These are phyloP conservation scores for Drymodes brunneopygia DNA, from an alignment of 2,113 vertebrate genomes.

Conservation along the genomic window DNA sequence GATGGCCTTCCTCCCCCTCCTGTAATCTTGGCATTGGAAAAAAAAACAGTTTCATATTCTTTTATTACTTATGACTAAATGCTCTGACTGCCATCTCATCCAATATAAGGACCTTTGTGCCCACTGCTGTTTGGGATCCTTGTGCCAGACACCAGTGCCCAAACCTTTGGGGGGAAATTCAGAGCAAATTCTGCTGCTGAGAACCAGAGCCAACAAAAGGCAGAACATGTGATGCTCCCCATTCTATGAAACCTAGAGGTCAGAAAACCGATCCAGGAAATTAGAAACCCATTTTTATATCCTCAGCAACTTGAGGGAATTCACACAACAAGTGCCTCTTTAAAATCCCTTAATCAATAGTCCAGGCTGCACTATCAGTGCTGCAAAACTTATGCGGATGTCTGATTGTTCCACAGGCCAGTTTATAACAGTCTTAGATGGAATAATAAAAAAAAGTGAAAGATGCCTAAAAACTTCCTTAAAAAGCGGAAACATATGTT, in stretches of 20 bases:
- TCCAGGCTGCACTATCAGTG: not conserved
- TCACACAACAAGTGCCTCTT: not conserved
- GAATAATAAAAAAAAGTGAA: not conserved
- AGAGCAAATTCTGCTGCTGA: not conserved
- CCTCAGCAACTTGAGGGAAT: not conserved
- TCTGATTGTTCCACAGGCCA: not conserved
- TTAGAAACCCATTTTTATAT: not conserved
- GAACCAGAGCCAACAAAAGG: not conserved
- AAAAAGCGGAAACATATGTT: not conserved
- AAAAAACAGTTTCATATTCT: not conserved
- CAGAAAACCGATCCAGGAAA: not conserved
- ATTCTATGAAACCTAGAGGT: not conserved
- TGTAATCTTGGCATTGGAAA: not conserved
- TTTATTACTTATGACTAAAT: not conserved
- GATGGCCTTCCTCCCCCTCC: not conserved
- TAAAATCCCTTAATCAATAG: not conserved
- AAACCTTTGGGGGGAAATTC: not conserved
- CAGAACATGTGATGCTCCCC: not conserved
- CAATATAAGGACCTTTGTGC: not conserved
- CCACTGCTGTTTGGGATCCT: not conserved
- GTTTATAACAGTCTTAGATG: not conserved
- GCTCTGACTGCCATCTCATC: not conserved
- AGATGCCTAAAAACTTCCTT: not conserved
- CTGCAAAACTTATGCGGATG: not conserved
- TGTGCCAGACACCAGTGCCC: not conserved